A percentile compares a stretch with the other conserved stretches of the same genome.
Evolutionary conservation across 2,797 vertebrate genomes (phyloP).

Genomic region (Platalea minor): DNA sequence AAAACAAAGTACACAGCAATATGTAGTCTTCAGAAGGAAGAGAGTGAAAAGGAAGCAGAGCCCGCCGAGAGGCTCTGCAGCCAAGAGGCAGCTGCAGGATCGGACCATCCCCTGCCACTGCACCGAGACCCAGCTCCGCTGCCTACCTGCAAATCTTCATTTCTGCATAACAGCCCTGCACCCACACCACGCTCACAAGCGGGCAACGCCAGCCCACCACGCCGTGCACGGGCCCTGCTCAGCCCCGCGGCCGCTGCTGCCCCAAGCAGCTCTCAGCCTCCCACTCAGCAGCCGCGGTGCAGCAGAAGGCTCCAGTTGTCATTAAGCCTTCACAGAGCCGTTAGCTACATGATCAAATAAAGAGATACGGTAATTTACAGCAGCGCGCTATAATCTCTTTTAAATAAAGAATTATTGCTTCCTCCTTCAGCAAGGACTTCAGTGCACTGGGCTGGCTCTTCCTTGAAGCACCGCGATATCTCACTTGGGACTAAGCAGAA

Average conservation of each 20-base stretch:
- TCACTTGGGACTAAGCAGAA: background rate
- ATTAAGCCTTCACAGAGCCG: background rate
- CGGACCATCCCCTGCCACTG: background rate
- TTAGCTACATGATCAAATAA: slow-evolving; percentile 9
- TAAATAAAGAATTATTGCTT: slow-evolving; percentile 57
- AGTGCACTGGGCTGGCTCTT: background rate
- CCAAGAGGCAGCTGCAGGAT: background rate
- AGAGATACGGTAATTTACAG: background rate
- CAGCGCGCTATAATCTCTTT: slow-evolving; percentile 12
- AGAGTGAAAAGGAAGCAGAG: background rate
- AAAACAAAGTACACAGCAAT: background rate
- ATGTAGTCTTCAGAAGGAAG: fast-evolving
- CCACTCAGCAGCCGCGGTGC: background rate
- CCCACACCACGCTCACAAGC: background rate
- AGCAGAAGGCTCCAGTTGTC: background rate
- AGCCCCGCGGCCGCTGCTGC: background rate
- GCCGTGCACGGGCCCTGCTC: fast-evolving
- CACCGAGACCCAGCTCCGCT: fast-evolving
- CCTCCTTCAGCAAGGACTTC: slow-evolving; percentile 29
- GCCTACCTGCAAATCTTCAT: background rate
- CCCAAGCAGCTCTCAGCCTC: background rate
- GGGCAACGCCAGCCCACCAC: background rate
- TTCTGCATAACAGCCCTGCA: background rate
- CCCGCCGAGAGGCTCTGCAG: fast-evolving
- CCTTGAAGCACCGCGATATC: background rate